Base-by-base conservation (phyloP, 2,888 invertebrate species). In the Dolomedes plantarius region DNA sequence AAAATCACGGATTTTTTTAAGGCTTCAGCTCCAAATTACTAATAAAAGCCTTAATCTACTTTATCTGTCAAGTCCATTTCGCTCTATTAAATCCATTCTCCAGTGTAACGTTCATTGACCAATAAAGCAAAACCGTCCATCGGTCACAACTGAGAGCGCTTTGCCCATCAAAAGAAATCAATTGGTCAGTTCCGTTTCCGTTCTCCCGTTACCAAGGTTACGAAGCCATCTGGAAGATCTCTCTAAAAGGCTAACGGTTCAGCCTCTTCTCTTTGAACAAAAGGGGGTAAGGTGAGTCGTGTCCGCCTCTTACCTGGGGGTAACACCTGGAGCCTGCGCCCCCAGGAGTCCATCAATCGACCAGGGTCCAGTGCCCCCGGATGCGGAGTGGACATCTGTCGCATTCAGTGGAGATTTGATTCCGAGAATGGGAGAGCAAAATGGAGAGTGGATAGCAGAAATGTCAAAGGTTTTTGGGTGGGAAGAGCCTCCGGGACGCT, bases 271-370 rank as follows among this genome's bases (percentile, higher is more conserved):
- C n/a, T 23, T 23, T 23, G 56, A 16, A 31, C 65, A 65, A 65
- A 62, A 50, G 65, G 28, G 65, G 29, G 29, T 28, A 31, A 31
- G 65, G 65, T 28, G 31, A 29, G 31, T 19, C 62, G 62, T 50
- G 16, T 16, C 27, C 16, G 7, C 16, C 16, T 9, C 65, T 36
- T 85, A 85, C 83, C 83, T 85, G 83, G 31, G 73, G 83, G 83
- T 77, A 77, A 85, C 83, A 85, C 83, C 83, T 83, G 77, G 56
- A 56, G 56, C 23, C 56, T 56, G 56, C 56, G 56, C 56, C n/a
- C 56, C 56, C 19, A 23, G 56, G 73, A 85, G 77, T 77, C 73
- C 56, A 77, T 77, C 56, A 56, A 56, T 56, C 56, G 56, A 56
- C 23, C 56, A 23, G 56, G 56, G 56, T 2, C 46, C 13, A 16